phyloP scores from a whole-genome alignment of 2,113 vertebrate genomes.

The Aegypius monachus region DNA sequence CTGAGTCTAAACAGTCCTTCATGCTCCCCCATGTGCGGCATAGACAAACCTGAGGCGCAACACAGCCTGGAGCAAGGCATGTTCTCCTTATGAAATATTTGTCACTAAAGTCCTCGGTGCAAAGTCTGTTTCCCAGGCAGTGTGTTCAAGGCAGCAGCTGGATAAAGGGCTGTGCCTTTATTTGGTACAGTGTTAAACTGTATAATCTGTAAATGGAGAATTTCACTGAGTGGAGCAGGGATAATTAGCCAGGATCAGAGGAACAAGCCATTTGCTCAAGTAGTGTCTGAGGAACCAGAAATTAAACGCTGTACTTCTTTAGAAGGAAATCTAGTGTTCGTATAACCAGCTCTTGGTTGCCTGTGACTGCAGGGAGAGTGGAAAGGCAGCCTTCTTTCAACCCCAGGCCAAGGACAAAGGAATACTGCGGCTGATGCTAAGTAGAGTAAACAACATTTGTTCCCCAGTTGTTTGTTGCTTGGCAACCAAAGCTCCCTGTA shows the following conservation, averaged over 20 bases:
- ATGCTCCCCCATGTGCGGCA: neutral
- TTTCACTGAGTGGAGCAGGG: neutral
- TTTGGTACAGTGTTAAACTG: neutral
- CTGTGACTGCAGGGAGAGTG: neutral
- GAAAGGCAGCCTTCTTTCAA: neutral
- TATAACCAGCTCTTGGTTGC: neutral
- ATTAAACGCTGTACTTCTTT: conserved; percentile 26
- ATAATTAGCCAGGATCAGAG: neutral
- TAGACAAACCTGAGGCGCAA: neutral
- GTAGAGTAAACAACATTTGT: conserved; percentile 55
- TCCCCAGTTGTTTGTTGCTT: conserved; percentile 50
- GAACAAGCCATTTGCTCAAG: neutral
- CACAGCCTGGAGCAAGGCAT: neutral
- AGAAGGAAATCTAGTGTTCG: conserved; percentile 3
- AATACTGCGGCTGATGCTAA: conserved; percentile 13
- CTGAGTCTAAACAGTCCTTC: neutral
- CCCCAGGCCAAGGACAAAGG: conserved; percentile 43
- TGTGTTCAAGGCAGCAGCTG: neutral
- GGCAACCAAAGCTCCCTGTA: conserved; percentile 57
- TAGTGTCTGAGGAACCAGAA: conserved; percentile 7
- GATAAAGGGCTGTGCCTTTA: neutral
- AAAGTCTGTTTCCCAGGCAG: neutral
- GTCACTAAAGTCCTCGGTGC: neutral
- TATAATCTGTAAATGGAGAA: neutral
- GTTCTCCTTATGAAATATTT: neutral